Base-by-base conservation (phyloP, 2,888 invertebrate species). In the Arge pagana region DNA sequence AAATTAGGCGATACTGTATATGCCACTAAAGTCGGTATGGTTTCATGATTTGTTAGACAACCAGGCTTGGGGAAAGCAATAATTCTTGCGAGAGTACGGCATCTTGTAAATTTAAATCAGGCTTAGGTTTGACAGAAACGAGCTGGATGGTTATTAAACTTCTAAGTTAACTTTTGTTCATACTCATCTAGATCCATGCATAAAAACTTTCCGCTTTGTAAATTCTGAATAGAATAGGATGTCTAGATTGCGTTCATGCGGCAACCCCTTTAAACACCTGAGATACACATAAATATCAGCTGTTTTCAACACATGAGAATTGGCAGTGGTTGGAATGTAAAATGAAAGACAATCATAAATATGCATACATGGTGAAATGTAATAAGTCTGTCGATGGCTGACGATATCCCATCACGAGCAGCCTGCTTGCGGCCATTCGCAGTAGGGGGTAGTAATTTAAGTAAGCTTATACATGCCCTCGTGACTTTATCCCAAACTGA, bases 331-430 rank as follows among this genome's bases (percentile, higher is more conserved):
- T 41, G 26, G 3, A 28, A 1, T 28, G 24, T n/a, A n/a, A 10
- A 41, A 4, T 41, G 41, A 41, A 6, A 41, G n/a, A n/a, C n/a
- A n/a, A n/a, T n/a, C n/a, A n/a, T n/a, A n/a, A n/a, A n/a, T n/a
- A n/a, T n/a, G 31, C 30, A 42, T 42, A 42, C 42, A 31, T 42
- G 42, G 13, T 19, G 31, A 21, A 42, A 42, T 42, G 6, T 31
- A n/a, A 42, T 19, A 2, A 42, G 42, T 19, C 42, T 16, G 2
- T 31, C 42, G 16, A 42, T 30, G 19, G 21, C 42, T 11, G 31
- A 18, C 8, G 11, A 31, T 42, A 42, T 11, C 28, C 42, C 31
- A 4, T 42, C 42, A 31, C 42, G 42, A 19, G 42, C 31, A 30
- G 30, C 42, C 10, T 31, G 8, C 6, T 42, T 42, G 21, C 31